Base-by-base conservation (phyloP, 2,888 invertebrate species). In the Lymantria dispar region DNA sequence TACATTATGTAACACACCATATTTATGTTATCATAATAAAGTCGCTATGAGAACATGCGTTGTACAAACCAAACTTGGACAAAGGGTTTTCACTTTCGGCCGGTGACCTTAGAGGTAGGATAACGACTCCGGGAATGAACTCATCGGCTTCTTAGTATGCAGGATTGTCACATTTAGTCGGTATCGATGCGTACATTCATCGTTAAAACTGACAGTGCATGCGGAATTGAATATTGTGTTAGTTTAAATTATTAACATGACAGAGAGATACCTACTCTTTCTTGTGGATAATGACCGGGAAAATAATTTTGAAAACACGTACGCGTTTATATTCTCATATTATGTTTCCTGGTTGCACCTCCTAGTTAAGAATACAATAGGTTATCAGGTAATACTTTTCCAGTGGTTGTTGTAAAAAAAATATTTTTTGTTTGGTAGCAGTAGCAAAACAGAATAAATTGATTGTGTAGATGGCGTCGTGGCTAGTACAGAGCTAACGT, bases 31-130 rank as follows among this genome's bases (percentile, higher is more conserved):
- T 46, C 56, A 56, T 41, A 51, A 36, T 43, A 55, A 44, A 53
- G 48, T 45, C 39, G 40, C 9, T 52, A 49, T 39, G 33, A 50
- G 41, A 51, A 22, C 31, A n/a, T 12, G 22, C 22, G 22, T 22
- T 22, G 31, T 46, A 38, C n/a, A 43, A 29, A 12, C 43, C 33
- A 22, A 46, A 38, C 15, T 44, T 42, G 52, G 48, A 64, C 59
- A 66, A 74, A 70, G 72, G 47, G 36, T 58, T 80, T 84, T 84
- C 74, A 73, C 83, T 85, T 80, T 83, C 77, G 81, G 78, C 57
- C 75, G 75, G 65, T 74, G 79, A 81, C 80, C 82, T 80, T 72
- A 72, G 68, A 56, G 52, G 60, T 53, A 80, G 80, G 75, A 78
- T 78, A 78, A 72, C 60, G 78, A 79, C 76, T 71, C 65, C 56